phyloP scores from a whole-genome alignment of 2,888 invertebrate genomes.

The Calameuta filiformis region DNA sequence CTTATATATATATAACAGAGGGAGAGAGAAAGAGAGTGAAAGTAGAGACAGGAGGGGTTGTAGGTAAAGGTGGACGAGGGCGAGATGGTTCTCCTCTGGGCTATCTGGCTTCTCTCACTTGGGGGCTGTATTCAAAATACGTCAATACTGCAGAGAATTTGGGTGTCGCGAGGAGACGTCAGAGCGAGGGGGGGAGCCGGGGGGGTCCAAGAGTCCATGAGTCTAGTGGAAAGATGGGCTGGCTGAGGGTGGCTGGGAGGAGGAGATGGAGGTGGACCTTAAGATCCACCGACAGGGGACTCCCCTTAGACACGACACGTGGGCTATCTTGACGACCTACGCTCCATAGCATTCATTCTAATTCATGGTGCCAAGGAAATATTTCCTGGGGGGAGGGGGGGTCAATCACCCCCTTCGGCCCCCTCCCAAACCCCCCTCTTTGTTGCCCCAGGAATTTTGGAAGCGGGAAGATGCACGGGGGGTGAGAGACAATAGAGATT shows the following conservation, averaged over 20 bases:
- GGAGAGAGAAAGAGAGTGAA: slow-evolving; percentile 17
- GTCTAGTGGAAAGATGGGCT: background rate
- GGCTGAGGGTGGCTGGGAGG: background rate
- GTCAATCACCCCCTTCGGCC: no score
- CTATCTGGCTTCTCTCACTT: slow-evolving; percentile 28
- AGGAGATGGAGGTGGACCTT: background rate
- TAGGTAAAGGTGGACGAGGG: slow-evolving; percentile 30
- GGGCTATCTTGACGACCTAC: slow-evolving; percentile 3
- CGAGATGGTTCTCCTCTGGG: slow-evolving; percentile 39
- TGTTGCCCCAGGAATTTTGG: background rate
- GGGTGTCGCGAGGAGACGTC: slow-evolving; percentile 23
- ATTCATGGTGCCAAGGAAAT: background rate
- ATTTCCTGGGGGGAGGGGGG: background rate
- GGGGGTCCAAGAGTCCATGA: background rate
- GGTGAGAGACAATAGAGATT: background rate
- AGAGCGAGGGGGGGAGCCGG: background rate
- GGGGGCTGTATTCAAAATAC: slow-evolving; percentile 49
- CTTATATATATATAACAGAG: slow-evolving; percentile 12
- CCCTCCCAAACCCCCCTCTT: background rate
- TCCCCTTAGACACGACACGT: slow-evolving; percentile 1
- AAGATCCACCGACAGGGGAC: background rate
- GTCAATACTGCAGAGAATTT: slow-evolving; percentile 47
- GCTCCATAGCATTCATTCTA: background rate
- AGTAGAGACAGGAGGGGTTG: background rate
- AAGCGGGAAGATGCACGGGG: background rate